Percentiles rank a stretch among this genome's conserved stretches.
phyloP scores from a whole-genome alignment of 2,888 invertebrate species.

The Globia sparganii region DNA sequence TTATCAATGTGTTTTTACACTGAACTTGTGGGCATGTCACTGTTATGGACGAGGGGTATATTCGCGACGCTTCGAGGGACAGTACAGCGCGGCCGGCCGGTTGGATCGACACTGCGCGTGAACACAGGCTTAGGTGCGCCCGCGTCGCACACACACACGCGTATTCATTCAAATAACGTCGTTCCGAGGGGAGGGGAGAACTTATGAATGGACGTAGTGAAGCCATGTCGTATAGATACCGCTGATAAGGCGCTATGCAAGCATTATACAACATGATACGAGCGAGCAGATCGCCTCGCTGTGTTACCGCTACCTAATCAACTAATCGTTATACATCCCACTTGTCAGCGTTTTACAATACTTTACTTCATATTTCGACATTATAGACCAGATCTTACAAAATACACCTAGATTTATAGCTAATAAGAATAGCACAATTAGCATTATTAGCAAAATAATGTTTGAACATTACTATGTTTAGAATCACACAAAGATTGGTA shows the following conservation, averaged over 20 bases:
- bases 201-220: slow-evolving; percentile 90
- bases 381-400: slow-evolving; percentile 65
- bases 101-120: slow-evolving; percentile 78
- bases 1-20: slow-evolving; percentile 80
- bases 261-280: slow-evolving; percentile 82
- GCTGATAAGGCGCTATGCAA: slow-evolving; percentile 85
- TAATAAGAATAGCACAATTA: slow-evolving; percentile 37
- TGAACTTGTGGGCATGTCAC: slow-evolving; percentile 84
- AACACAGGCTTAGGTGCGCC: slow-evolving; percentile 79
- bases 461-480: slow-evolving; percentile 8
- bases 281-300: slow-evolving; percentile 65
- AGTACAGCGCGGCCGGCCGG: slow-evolving; percentile 77
- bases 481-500: slow-evolving; percentile 7
- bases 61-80: slow-evolving; percentile 74
- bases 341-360: slow-evolving; percentile 72
- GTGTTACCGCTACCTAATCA: slow-evolving; percentile 67
- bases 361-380: slow-evolving; percentile 67
- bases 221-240: slow-evolving; percentile 83
- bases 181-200: slow-evolving; percentile 78
- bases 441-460: slow-evolving; percentile 1
- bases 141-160: slow-evolving; percentile 83
- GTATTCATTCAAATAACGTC: slow-evolving; percentile 82
- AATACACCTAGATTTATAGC: slow-evolving; percentile 65
- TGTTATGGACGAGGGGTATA: slow-evolving; percentile 71
- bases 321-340: slow-evolving; percentile 64